Evolutionary conservation across 2,113 vertebrate species (phyloP).

Genomic region (Archilochus colubris): DNA sequence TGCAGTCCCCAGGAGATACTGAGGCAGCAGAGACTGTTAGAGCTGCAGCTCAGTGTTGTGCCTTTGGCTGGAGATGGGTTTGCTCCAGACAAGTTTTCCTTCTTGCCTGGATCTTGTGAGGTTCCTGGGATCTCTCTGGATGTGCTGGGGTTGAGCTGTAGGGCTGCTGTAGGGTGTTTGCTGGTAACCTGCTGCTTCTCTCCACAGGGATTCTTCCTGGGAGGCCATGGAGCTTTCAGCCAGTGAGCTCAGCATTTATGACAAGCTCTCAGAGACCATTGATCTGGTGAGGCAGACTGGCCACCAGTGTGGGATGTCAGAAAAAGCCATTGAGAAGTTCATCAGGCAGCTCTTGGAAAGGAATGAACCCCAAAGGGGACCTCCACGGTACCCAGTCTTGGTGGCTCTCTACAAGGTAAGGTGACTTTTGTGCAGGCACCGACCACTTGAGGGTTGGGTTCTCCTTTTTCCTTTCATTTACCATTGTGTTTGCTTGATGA

Average conservation of each 20-base stretch:
- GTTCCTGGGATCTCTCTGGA: neutral
- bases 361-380: conserved; percentile 88
- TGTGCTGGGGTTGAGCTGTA: neutral
- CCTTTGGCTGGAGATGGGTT: neutral
- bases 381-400: conserved; percentile 85
- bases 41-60: neutral
- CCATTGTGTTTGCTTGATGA: neutral
- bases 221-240: conserved; percentile 87
- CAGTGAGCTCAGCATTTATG: conserved; percentile 93
- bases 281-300: conserved; percentile 93
- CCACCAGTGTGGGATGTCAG: conserved; percentile 94
- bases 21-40: neutral
- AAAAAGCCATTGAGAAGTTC: conserved; percentile 94
- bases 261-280: conserved; percentile 94
- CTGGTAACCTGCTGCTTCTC: neutral
- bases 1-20: neutral
- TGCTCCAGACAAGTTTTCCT: neutral
- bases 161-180: neutral
- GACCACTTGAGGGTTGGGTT: neutral
- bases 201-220: conserved; percentile 54
- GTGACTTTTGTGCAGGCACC: neutral
- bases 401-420: conserved; percentile 85
- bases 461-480: neutral
- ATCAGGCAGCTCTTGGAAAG: conserved; percentile 93
- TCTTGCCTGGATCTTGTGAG: neutral